Base-by-base conservation (phyloP, 2,888 invertebrate species). In the Lasioglossum malachurum region DNA sequence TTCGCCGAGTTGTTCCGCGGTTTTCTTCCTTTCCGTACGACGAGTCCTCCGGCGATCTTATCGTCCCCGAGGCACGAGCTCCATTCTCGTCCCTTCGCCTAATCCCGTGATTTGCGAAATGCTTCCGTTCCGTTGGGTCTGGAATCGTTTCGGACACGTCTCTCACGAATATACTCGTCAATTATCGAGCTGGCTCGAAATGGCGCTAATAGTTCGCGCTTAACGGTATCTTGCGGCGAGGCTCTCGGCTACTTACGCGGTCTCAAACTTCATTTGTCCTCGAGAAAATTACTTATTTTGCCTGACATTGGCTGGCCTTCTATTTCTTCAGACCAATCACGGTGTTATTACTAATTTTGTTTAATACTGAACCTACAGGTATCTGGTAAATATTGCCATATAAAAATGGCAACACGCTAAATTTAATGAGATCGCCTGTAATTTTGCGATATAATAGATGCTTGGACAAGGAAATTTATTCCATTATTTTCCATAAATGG, bases 211-310 rank as follows among this genome's bases (percentile, higher is more conserved):
- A 44, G 49, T 83, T 78, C 74, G 49, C 78, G 49, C 78, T 53
- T 84, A 84, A 83, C 83, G 84, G 84, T 83, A 83, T 60, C 60
- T 27, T 1, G 5, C 1, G 27, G 27, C 60, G 16, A 27, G 2
- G 12, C 16, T 60, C 2, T 60, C 12, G 12, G 5, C 60, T 60
- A 16, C n/a, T 60, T 60, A 60, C 0, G 27, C 60, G 14, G 5
- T 16, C 27, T n/a, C 4, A 60, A 60, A 60, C 27, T 60, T 16
- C 27, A 60, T 27, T 60, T 31, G 31, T 14, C 53, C 2, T 53
- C 53, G 23, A 16, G 60, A 31, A 60, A 60, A 60, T 60, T 53
- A 53, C 49, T 2, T 23, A 4, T 53, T 8, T 23, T 23, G 7
- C 2, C 49, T 19, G 49, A 49, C 16, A 2, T 19, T 49, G 19